Percentiles rank a stretch among this genome's conserved stretches.
These are phyloP conservation scores for Gila orcuttii DNA, from an alignment of 2,113 vertebrate genomes.

Conservation along the genomic window DNA sequence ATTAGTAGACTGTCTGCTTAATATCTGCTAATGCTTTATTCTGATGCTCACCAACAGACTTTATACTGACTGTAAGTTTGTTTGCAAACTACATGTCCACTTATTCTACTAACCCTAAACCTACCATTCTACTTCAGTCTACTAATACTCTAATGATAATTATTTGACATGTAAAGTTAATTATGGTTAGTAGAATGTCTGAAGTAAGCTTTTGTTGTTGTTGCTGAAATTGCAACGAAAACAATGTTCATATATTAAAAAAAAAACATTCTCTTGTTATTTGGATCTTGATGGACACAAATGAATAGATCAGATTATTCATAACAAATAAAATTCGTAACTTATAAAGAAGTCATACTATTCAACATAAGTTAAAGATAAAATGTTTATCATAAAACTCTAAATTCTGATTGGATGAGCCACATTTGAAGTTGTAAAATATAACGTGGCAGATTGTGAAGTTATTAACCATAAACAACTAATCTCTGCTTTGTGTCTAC, in stretches of 20 bases:
- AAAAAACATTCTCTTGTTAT: neutral
- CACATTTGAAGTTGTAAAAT: neutral
- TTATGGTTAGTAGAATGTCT: too few relatives aligned
- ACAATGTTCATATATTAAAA: too few relatives aligned
- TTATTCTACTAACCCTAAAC: too few relatives aligned
- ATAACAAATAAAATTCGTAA: neutral
- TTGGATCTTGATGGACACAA: neutral
- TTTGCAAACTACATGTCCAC: too few relatives aligned
- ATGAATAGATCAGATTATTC: neutral
- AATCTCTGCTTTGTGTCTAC: neutral
- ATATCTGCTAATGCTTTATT: too few relatives aligned
- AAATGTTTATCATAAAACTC: neutral
- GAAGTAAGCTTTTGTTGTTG: too few relatives aligned
- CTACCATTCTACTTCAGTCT: too few relatives aligned
- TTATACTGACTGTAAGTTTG: too few relatives aligned
- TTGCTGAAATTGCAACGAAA: neutral
- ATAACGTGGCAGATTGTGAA: neutral
- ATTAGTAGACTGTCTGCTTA: too few relatives aligned
- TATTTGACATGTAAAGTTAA: too few relatives aligned
- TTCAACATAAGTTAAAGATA: neutral
- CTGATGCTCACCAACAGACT: too few relatives aligned
- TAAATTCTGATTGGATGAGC: neutral
- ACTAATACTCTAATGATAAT: too few relatives aligned
- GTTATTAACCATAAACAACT: neutral
- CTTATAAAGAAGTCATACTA: neutral